Percentiles rank a stretch among this genome's conserved stretches.
phyloP scores from a whole-genome alignment of 92 coral and sea anemone species.

The Phenganax stokvisi region DNA sequence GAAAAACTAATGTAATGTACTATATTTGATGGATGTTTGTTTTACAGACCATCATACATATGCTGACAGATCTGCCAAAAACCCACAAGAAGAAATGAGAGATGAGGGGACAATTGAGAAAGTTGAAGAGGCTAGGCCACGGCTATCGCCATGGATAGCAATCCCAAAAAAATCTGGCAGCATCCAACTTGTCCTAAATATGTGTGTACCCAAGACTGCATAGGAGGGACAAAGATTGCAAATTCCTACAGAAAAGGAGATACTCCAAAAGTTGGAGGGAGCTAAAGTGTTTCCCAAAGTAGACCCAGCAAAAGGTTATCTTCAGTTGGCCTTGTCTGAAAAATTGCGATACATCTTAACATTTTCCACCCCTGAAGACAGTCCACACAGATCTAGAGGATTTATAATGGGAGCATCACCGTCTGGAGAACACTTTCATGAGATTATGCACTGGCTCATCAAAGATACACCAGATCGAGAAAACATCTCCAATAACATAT shows the following conservation, averaged over 20 bases:
- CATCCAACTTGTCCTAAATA: slow-evolving; percentile 48
- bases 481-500: slow-evolving; percentile 51
- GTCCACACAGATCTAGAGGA: slow-evolving; percentile 37
- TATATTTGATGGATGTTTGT: too few relatives aligned
- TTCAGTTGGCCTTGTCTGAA: slow-evolving; percentile 46
- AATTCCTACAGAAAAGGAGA: slow-evolving; percentile 54
- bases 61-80: slow-evolving; percentile 13
- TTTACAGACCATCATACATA: too few relatives aligned
- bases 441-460: slow-evolving; percentile 40
- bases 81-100: slow-evolving; percentile 39
- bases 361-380: slow-evolving; percentile 38
- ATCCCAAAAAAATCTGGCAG: slow-evolving; percentile 53
- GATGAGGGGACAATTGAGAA: slow-evolving; percentile 43
- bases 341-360: slow-evolving; percentile 54
- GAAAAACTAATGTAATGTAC: too few relatives aligned
- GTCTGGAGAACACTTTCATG: slow-evolving; percentile 53
- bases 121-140: slow-evolving; percentile 42
- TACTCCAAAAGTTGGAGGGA: slow-evolving; percentile 50
- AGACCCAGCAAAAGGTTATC: slow-evolving; percentile 46
- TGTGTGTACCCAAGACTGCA: slow-evolving; percentile 49
- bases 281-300: slow-evolving; percentile 49
- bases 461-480: slow-evolving; percentile 35
- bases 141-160: slow-evolving; percentile 46
- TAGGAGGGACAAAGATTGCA: slow-evolving; percentile 44
- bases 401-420: slow-evolving; percentile 45